Percentiles rank a stretch among this genome's conserved stretches.
Evolutionary conservation across 2,113 vertebrate species (phyloP).

Genomic region (Xiphophorus couchianus): DNA sequence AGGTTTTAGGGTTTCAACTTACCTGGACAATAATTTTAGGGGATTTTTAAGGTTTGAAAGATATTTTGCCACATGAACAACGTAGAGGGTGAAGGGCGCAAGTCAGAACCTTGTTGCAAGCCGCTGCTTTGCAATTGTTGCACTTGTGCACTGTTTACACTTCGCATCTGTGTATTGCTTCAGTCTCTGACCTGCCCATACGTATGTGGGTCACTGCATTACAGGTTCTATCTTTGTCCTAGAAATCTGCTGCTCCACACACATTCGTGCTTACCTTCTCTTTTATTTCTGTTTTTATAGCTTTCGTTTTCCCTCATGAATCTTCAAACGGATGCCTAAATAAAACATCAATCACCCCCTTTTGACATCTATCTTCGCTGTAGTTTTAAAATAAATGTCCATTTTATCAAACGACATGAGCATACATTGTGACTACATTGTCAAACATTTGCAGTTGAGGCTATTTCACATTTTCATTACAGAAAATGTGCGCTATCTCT

Average conservation of each 20-base stretch:
- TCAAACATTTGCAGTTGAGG: not conserved
- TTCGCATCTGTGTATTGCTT: not conserved
- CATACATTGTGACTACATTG: not conserved
- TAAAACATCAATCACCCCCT: not conserved
- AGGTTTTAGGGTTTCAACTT: not conserved
- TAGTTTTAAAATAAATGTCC: not conserved
- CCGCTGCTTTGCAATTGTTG: conserved; percentile 16
- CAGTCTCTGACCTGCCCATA: not conserved
- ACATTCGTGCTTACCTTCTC: not conserved
- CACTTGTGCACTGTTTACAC: not conserved
- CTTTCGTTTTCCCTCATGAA: not conserved
- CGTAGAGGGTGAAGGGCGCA: not conserved
- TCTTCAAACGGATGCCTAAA: not conserved
- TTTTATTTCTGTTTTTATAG: not conserved
- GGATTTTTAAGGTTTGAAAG: not conserved
- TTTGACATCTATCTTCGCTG: not conserved
- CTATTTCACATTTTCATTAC: not conserved
- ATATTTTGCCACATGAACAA: not conserved
- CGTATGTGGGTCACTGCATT: conserved; percentile 13
- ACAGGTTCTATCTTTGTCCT: not conserved
- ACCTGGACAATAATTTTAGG: not conserved
- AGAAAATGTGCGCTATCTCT: too few relatives aligned
- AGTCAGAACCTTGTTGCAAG: not conserved
- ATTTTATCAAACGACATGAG: not conserved
- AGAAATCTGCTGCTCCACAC: not conserved